These are phyloP conservation scores for Thereuonema tuberculata DNA, from an alignment of 1,140 invertebrate species.

Conservation along the genomic window DNA sequence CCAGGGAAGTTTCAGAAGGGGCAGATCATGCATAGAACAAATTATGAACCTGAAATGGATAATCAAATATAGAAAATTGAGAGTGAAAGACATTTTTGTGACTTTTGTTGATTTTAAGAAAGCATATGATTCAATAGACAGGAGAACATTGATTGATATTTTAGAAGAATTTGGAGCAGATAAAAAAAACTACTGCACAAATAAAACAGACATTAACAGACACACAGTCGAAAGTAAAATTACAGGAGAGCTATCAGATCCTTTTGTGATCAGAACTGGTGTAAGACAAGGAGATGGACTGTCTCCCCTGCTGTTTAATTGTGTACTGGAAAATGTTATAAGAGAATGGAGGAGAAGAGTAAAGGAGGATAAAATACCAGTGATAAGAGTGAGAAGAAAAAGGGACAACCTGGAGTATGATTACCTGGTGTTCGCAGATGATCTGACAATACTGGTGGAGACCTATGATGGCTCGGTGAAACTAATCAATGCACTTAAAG, in stretches of 20 bases:
- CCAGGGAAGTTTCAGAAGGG: background rate
- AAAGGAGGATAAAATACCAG: background rate
- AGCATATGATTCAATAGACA: background rate
- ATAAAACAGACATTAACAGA: background rate
- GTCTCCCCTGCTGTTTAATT: background rate
- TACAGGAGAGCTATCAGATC: background rate
- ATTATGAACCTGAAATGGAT: background rate
- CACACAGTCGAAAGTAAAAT: background rate
- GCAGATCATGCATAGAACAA: background rate
- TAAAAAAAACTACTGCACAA: background rate
- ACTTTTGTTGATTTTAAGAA: background rate
- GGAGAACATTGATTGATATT: background rate
- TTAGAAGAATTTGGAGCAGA: background rate
- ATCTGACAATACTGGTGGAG: background rate
- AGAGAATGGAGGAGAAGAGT: background rate
- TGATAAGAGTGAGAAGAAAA: background rate
- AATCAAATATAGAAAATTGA: background rate
- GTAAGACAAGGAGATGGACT: too few species aligned
- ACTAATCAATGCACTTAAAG: background rate
- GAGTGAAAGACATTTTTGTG: background rate
- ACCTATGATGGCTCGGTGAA: background rate
- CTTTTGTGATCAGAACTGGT: too few species aligned
- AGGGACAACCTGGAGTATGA: background rate
- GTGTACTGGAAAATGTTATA: background rate
- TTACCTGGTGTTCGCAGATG: background rate